These are phyloP conservation scores for Actias luna DNA, from an alignment of 2,888 invertebrate genomes.

Conservation along the genomic window DNA sequence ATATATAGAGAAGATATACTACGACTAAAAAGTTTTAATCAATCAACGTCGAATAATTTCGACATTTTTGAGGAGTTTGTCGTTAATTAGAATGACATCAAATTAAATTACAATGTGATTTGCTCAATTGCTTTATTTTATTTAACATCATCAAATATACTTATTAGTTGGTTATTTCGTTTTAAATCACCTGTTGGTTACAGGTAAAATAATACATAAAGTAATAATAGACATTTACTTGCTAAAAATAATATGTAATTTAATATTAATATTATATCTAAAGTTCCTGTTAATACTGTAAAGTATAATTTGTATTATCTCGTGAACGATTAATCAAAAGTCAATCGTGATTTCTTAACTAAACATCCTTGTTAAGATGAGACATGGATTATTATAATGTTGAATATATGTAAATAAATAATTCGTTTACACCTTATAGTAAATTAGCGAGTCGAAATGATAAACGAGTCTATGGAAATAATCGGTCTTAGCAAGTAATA, in stretches of 20 bases:
- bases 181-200: too few species aligned
- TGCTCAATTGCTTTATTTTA: too few species aligned
- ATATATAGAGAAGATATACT: too few species aligned
- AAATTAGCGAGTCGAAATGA: background rate
- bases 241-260: background rate
- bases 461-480: background rate
- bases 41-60: too few species aligned
- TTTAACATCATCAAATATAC: too few species aligned
- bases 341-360: slow-evolving; percentile 2
- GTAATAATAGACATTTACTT: too few species aligned
- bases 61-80: too few species aligned
- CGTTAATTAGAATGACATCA: too few species aligned
- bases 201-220: too few species aligned
- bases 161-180: too few species aligned
- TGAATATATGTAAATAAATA: background rate
- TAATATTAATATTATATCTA: background rate
- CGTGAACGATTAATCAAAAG: slow-evolving; percentile 4
- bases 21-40: too few species aligned
- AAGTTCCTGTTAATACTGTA: background rate
- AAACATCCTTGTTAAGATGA: slow-evolving; percentile 10
- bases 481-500: background rate
- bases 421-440: background rate
- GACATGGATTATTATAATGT: background rate
- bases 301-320: background rate
- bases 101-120: too few species aligned